Percentiles rank a stretch among this genome's conserved stretches.
These are phyloP conservation scores for Micoletzkya japonica DNA, from an alignment of 2,888 invertebrate species.

Conservation along the genomic window DNA sequence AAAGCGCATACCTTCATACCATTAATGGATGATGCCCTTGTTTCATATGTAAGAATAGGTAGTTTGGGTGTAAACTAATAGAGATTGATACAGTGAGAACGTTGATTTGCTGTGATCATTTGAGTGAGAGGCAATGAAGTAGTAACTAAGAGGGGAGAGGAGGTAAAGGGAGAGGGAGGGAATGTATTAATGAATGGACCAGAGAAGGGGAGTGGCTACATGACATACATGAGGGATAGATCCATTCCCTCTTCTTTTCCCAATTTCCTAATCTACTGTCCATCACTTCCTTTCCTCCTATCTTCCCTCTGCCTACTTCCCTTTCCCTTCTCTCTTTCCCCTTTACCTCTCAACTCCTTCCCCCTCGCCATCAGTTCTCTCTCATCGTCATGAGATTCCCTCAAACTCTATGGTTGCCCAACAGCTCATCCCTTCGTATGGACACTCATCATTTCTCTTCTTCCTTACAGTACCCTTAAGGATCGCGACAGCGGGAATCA, in stretches of 20 bases:
- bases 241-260: neutral
- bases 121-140: no score
- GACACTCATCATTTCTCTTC: neutral
- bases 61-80: no score
- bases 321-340: neutral
- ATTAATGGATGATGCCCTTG: no score
- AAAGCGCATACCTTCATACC: no score
- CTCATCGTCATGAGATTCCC: neutral
- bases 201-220: neutral
- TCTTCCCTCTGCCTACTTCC: neutral
- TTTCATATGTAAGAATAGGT: no score
- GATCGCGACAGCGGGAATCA: slow-evolving; percentile 25
- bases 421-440: neutral
- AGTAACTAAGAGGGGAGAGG: no score
- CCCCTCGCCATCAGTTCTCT: neutral
- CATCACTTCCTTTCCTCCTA: neutral
- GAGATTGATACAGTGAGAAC: no score
- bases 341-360: neutral
- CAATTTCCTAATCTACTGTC: neutral
- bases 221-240: neutral
- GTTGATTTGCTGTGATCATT: no score
- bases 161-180: no score
- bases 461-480: neutral
- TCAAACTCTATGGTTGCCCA: neutral
- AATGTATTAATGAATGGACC: slow-evolving; percentile 5